A percentile compares a stretch with the other conserved stretches of the same genome.
Evolutionary conservation across 2,113 vertebrate species (phyloP).

Genomic region (Muscicapa adusta): DNA sequence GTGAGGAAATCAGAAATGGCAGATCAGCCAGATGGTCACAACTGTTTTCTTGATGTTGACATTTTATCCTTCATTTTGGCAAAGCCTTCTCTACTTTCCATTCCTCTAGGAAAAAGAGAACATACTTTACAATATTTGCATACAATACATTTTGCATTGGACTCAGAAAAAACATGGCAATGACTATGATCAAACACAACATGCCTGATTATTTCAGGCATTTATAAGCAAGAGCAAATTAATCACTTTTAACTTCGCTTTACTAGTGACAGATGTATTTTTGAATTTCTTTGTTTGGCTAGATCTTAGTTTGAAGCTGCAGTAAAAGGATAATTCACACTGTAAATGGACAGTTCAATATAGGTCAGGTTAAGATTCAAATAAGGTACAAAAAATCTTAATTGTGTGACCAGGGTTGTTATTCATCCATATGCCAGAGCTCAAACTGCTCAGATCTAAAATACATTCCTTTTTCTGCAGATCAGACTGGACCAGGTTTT

Average conservation of each 20-base stretch:
- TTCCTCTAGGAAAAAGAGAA: neutral
- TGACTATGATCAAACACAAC: neutral
- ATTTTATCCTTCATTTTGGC: neutral
- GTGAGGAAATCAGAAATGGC: neutral
- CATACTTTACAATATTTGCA: neutral
- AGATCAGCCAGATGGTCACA: neutral
- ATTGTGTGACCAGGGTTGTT: neutral
- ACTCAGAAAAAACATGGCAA: neutral
- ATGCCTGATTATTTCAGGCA: neutral
- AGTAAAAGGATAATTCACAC: neutral
- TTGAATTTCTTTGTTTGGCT: neutral
- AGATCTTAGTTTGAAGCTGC: neutral
- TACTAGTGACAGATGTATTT: neutral
- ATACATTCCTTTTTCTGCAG: neutral
- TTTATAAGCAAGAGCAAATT: neutral
- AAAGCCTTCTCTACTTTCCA: neutral
- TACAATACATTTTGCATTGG: neutral
- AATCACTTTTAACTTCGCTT: neutral
- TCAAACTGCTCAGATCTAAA: neutral
- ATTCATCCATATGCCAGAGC: neutral
- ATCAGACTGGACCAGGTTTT: neutral
- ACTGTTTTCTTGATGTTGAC: neutral
- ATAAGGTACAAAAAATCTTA: neutral
- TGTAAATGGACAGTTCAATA: neutral
- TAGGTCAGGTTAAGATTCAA: neutral